Base-by-base conservation (phyloP, 2,888 invertebrate genomes). In the Drosophila picticornis region DNA sequence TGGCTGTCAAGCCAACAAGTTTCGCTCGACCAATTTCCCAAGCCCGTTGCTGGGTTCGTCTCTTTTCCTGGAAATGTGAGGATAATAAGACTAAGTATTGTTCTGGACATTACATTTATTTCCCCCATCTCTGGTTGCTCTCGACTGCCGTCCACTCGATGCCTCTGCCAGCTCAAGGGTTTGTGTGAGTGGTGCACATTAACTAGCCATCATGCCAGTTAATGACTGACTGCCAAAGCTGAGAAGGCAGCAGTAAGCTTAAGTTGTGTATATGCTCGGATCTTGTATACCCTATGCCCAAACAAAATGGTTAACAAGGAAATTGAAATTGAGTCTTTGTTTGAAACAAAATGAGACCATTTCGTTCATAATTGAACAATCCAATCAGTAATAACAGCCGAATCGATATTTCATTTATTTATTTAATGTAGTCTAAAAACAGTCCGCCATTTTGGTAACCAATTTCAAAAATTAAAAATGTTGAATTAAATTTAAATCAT, bases 181-280 rank as follows among this genome's bases (percentile, higher is more conserved):
- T 77, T 68, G 75, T 68, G 63, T 68, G 69, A 31, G 53, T 9
- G 34, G 29, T 1, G 7, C 11, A 4, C 57, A 31, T 72, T 81
- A 81, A 83, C 78, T 83, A 72, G 68, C 73, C 62, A 70, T 51
- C 61, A 53, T 55, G 55, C 27, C 64, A 80, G 53, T 81, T 70
- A 81, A 80, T 65, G 72, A 67, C 53, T 52, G 70, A 65, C 67
- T 66, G 64, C 64, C 57, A 51, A 51, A 31, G 29, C 46, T 43
- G 70, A 61, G 64, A 61, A 53, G 71, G 50, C 59, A 67, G 31
- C 70, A 61, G 70, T 59, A 69, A 74, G 57, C 58, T 70, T 22
- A 19, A 9, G 22, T 25, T 48, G 36, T 27, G 25, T 56, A n/a
- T 3, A 29, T 51, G 22, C 3, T 22, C 46, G 16, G 16, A 46